These are phyloP conservation scores for Drosophila austrosaltans DNA, from an alignment of 2,888 invertebrate species.

Conservation along the genomic window DNA sequence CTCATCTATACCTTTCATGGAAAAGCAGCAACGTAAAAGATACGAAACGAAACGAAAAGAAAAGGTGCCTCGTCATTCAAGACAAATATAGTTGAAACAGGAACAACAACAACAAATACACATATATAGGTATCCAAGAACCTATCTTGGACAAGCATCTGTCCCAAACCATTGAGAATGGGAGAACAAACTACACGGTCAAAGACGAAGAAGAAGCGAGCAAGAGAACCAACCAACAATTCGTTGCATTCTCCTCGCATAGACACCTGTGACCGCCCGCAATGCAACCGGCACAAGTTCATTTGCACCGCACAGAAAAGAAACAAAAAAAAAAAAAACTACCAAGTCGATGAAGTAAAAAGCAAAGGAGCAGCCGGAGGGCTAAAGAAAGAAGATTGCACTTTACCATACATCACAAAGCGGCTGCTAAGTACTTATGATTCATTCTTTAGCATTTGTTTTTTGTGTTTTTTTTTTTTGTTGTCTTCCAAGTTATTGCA, in stretches of 20 bases:
- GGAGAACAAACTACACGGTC: conserved; percentile 6
- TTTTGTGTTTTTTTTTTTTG: not conserved
- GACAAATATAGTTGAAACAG: conserved; percentile 52
- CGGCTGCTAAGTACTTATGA: conserved; percentile 14
- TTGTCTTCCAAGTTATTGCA: conserved; percentile 14
- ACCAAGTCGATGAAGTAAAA: not conserved
- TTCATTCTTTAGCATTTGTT: conserved; percentile 5
- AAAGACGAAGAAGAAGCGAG: conserved; percentile 8
- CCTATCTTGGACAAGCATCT: conserved; percentile 29
- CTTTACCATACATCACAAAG: conserved; percentile 23
- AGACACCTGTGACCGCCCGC: conserved; percentile 77
- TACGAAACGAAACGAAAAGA: conserved; percentile 22
- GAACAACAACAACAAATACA: conserved; percentile 38
- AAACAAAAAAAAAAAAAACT: not conserved
- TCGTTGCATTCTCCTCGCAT: conserved; percentile 12
- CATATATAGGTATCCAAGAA: not conserved
- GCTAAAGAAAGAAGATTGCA: conserved; percentile 7
- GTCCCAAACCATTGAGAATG: conserved; percentile 22
- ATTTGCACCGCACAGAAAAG: conserved; percentile 41
- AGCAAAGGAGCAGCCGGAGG: not conserved
- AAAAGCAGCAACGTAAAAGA: conserved; percentile 50
- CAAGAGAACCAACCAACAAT: conserved; percentile 32
- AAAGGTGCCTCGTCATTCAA: conserved; percentile 62
- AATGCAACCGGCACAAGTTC: conserved; percentile 50
- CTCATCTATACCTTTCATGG: conserved; percentile 42